Evolutionary conservation across 1,140 invertebrate species (phyloP).

Genomic region (Xylocopa sonorina): DNA sequence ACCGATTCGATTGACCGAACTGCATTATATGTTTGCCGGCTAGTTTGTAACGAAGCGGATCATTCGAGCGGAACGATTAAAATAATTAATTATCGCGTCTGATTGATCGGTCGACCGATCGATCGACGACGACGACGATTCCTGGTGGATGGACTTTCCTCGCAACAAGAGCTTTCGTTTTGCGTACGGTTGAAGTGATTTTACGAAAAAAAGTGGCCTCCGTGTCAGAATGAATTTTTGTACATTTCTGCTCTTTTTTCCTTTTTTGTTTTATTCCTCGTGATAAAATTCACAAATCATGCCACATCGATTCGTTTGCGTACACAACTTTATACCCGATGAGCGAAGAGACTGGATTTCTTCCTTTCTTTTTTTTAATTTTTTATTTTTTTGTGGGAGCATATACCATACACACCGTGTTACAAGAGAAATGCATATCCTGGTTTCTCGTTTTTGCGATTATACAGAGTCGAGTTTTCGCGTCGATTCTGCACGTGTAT

Average conservation of each 20-base stretch:
- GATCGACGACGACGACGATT: slow-evolving; percentile 7
- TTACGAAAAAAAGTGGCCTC: slow-evolving; percentile 19
- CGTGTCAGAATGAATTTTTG: slow-evolving; percentile 9
- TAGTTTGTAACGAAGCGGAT: background rate
- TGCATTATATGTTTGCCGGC: background rate
- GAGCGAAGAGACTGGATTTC: slow-evolving; percentile 38
- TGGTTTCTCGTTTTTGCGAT: slow-evolving; percentile 51
- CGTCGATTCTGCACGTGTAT: slow-evolving; percentile 29
- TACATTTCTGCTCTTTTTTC: slow-evolving; percentile 1
- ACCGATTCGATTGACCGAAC: slow-evolving; percentile 59
- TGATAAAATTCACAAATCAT: background rate
- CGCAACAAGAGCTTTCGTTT: background rate
- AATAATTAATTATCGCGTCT: background rate
- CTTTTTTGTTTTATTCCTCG: background rate
- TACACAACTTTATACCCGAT: slow-evolving; percentile 43
- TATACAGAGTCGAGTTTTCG: slow-evolving; percentile 1
- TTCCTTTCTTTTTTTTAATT: background rate
- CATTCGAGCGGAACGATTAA: background rate
- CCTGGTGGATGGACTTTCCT: background rate
- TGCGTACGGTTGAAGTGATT: background rate
- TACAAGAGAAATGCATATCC: slow-evolving; percentile 63
- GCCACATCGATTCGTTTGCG: slow-evolving; percentile 7
- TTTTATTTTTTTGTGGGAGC: slow-evolving; percentile 17
- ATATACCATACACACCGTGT: slow-evolving; percentile 54
- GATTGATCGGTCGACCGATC: slow-evolving; percentile 16